Evolutionary conservation across 2,888 invertebrate species (phyloP), one percentile per base, ranked within the genome.

Genomic region (Phyllotreta cruciferae): DNA sequence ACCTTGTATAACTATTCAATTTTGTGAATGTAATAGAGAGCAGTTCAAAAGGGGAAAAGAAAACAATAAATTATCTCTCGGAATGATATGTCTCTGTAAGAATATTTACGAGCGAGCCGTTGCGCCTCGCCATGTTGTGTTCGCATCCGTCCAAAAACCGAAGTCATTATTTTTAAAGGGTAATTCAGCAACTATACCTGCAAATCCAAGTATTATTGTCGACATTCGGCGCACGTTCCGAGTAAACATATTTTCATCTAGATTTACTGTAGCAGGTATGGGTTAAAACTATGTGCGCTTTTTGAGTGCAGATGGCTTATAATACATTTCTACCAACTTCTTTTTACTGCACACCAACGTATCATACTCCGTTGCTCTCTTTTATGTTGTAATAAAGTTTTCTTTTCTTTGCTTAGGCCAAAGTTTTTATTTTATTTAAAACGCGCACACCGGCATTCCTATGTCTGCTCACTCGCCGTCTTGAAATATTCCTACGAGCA

Each of bases 141-240:
- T 38, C 52, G 37, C 11, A 35, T 49, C 49, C 52, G 11, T 52
- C 37, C 52, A 52, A 52, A 49, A 37, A 36, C 6, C 36, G 11
- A 52, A 52, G 52, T 49, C 11, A 9, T 39, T 50, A 58, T 58
- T 58, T 58, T 52, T 58, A 58, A 49, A 39, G 49, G 41, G 35
- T 35, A 42, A 35, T 52, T 58, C 39, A 58, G 11, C 34, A 36
- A 52, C 50, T 58, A 34, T 42, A 50, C 50, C 58, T 58, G 52
- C 42, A 58, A 49, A 58, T 52, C 49, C 49, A 38, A 49, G 56
- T 47, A 13, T 57, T 57, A 57, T 57, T 57, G 47, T 57, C 56
- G 47, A 70, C 68, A 73, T 71, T 71, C 68, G 69, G 64, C 64
- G 64, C 73, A 73, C 73, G 71, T 73, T 56, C 66, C 57, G 56